Percentiles rank a stretch among this genome's conserved stretches.
These are phyloP conservation scores for Thalassarche chlororhynchos DNA, from an alignment of 2,113 vertebrate genomes.

Conservation along the genomic window DNA sequence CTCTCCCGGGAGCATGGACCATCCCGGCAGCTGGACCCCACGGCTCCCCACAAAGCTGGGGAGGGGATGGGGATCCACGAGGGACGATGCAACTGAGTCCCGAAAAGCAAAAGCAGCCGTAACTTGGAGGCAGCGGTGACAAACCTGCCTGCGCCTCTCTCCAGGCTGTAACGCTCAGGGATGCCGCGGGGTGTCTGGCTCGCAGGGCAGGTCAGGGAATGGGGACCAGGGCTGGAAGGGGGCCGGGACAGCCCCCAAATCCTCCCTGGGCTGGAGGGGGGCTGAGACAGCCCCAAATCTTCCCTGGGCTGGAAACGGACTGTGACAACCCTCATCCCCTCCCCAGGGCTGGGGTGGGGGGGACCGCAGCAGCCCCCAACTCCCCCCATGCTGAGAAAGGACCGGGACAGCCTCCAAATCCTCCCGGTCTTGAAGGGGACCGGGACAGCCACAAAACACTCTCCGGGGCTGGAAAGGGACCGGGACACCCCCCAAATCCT, in stretches of 20 bases:
- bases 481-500: neutral
- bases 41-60: neutral
- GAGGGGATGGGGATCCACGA: neutral
- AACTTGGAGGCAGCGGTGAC: neutral
- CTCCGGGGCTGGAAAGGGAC: neutral
- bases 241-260: neutral
- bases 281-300: neutral
- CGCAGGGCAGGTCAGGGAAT: neutral
- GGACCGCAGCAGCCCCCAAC: neutral
- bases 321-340: neutral
- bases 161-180: neutral
- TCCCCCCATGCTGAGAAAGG: neutral
- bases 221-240: neutral
- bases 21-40: neutral
- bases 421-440: neutral
- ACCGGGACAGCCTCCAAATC: too few species aligned
- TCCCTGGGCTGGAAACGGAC: neutral
- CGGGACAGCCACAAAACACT: neutral
- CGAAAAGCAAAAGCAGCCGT: neutral
- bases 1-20: fast-evolving
- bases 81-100: neutral
- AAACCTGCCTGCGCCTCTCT: neutral
- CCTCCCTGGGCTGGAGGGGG: neutral
- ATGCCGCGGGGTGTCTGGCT: neutral
- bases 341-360: neutral